Evolutionary conservation across 2,888 invertebrate genomes (phyloP), one percentile per base, ranked within the genome.

Genomic region (Pyralis farinalis): DNA sequence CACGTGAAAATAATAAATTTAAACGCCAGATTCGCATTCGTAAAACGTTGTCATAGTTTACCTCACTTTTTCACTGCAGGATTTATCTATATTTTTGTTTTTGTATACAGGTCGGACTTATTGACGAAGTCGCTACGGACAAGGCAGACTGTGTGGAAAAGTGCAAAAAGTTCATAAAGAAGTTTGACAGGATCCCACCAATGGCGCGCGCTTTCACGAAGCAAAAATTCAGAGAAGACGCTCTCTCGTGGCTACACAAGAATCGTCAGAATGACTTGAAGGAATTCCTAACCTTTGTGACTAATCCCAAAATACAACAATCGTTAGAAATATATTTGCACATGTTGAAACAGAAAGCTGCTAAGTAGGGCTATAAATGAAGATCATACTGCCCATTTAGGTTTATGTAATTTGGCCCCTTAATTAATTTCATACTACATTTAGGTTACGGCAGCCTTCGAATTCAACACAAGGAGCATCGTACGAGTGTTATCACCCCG

Each of bases 81-180:
- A n/a, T n/a, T n/a, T n/a, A n/a, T n/a, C n/a, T n/a, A n/a, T n/a
- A n/a, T n/a, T n/a, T 41, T 20, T 31, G 21, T 21, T 5, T 8
- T 57, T 58, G 31, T 9, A 58, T 56, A 27, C 51, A 37, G 37
- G 37, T 31, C 12, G 31, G 37, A 0, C 71, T 95, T 0, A 81
- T 96, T 1, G 95, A 95, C 79, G 94, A 94, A 69, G 60, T 93
- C 25, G 93, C 90, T 7, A 61, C 71, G 12, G 89, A 90, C 58
- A 93, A 93, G 63, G 88, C 84, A 11, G 93, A 93, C 30, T 92
- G 91, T 0, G 55, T 95, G 1, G 65, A 69, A 0, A 92, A 91
- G 58, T 92, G 92, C 43, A 90, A 91, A 49, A 63, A 84, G 16
- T 94, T 92, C 56, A 83, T 95, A 36, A 61, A 62, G 1, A 77